phyloP scores from a whole-genome alignment of 2,797 vertebrate species.

The Salmo trutta region DNA sequence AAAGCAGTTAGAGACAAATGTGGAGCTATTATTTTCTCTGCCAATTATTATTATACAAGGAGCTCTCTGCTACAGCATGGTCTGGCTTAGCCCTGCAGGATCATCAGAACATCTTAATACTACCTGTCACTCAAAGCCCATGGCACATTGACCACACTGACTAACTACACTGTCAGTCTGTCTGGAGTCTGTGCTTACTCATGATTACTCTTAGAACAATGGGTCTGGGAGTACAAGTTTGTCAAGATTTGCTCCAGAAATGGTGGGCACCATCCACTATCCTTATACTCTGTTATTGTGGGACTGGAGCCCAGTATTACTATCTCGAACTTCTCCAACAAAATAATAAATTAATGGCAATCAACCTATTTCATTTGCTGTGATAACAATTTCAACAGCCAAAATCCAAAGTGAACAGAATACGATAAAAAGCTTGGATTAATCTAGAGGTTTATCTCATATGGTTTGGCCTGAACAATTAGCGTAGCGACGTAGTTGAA shows the following conservation, averaged over 20 bases:
- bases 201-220: neutral
- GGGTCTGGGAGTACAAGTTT: neutral
- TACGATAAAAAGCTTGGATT: slow-evolving; percentile 42
- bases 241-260: no score
- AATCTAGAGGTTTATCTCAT: slow-evolving; percentile 80
- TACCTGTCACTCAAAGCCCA: slow-evolving; percentile 31
- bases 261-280: no score
- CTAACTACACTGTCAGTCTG: slow-evolving; percentile 8
- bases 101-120: slow-evolving; percentile 40
- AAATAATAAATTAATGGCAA: no score
- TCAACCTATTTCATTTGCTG: neutral
- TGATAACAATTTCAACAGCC: slow-evolving; percentile 49
- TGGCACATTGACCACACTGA: slow-evolving; percentile 15
- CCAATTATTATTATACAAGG: slow-evolving; percentile 44
- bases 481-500: slow-evolving; percentile 69
- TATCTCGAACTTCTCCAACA: no score
- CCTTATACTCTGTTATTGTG: no score
- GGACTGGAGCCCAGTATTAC: no score
- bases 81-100: neutral
- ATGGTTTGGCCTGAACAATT: slow-evolving; percentile 74
- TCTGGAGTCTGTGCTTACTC: neutral
- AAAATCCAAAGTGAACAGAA: neutral
- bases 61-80: slow-evolving; percentile 9
- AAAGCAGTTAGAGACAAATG: neutral
- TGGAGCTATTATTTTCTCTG: slow-evolving; percentile 22